phyloP scores from a whole-genome alignment of 2,888 invertebrate species.

The Microplitis manilae region DNA sequence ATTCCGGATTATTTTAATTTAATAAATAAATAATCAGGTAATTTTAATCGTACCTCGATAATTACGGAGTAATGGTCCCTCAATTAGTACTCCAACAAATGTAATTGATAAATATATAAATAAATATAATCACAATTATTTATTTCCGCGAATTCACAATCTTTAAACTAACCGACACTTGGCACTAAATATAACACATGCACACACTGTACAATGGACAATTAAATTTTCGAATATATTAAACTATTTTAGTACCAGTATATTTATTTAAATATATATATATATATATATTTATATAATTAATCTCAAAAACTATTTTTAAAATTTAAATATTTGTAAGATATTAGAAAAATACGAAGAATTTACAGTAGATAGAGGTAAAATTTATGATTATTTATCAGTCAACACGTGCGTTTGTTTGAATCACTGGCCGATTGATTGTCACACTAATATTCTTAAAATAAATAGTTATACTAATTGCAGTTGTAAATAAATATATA shows the following conservation, averaged over 20 bases:
- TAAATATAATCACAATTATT: background rate
- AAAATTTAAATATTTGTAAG: background rate
- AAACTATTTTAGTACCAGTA: background rate
- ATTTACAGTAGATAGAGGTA: background rate
- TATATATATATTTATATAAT: background rate
- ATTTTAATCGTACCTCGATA: background rate
- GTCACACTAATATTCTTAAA: constrained; percentile 52
- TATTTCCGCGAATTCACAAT: background rate
- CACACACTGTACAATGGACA: constrained; percentile 1
- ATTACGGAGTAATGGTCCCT: background rate
- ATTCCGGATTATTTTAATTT: too few relatives aligned
- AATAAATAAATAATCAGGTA: too few relatives aligned
- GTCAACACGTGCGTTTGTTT: constrained; percentile 28
- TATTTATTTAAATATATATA: background rate
- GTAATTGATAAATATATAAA: background rate
- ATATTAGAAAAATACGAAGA: background rate
- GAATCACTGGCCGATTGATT: constrained; percentile 53
- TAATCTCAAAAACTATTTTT: background rate
- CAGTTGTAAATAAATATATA: constrained; percentile 18
- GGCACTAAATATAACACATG: background rate
- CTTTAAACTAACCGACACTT: background rate
- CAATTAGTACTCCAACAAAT: background rate
- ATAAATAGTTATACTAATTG: background rate
- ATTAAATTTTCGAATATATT: background rate
- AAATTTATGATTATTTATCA: background rate